A percentile compares a stretch with the other conserved stretches of the same genome.
These are phyloP conservation scores for Chelon auratus DNA, from an alignment of 2,797 vertebrate species.

Conservation along the genomic window DNA sequence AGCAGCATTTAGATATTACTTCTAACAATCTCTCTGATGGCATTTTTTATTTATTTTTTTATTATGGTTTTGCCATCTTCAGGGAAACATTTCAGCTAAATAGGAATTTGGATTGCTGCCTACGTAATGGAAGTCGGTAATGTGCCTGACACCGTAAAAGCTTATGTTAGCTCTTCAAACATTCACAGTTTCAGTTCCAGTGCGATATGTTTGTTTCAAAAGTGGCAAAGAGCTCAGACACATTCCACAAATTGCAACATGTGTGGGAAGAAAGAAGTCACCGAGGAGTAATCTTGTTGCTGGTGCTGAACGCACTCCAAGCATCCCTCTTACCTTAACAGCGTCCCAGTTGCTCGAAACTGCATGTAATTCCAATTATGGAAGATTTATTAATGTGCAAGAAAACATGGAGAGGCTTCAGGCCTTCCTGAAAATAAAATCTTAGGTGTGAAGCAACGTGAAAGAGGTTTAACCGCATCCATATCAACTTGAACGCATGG, in stretches of 20 bases:
- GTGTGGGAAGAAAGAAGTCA: constrained; percentile 39
- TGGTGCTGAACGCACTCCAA: constrained; percentile 22
- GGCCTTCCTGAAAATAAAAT: constrained; percentile 31
- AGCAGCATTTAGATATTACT: constrained; percentile 33
- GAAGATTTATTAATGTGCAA: constrained; percentile 10
- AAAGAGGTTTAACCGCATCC: constrained; percentile 32
- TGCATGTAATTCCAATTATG: constrained; percentile 26
- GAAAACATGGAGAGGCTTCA: constrained; percentile 3
- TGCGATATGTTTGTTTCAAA: constrained; percentile 35
- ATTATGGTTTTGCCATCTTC: constrained; percentile 2
- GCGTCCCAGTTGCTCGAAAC: constrained; percentile 15
- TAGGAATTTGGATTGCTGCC: constrained; percentile 23
- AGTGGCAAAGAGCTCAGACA: constrained; percentile 37
- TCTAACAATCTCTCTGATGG: constrained; percentile 20
- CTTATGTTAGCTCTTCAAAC: constrained; percentile 18
- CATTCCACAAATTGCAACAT: constrained; percentile 40
- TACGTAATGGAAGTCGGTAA: constrained; percentile 10
- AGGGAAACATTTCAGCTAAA: constrained; percentile 33
- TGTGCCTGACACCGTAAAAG: constrained; percentile 26
- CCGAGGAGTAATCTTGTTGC: constrained; percentile 18
- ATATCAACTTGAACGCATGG: constrained; percentile 12
- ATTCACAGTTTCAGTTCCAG: constrained; percentile 16
- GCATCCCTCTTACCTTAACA: constrained; percentile 18
- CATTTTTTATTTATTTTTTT: neutral
- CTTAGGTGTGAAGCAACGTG: constrained; percentile 35